Base-by-base conservation (phyloP, 2,797 vertebrate genomes). In the Peromyscus attwateri region DNA sequence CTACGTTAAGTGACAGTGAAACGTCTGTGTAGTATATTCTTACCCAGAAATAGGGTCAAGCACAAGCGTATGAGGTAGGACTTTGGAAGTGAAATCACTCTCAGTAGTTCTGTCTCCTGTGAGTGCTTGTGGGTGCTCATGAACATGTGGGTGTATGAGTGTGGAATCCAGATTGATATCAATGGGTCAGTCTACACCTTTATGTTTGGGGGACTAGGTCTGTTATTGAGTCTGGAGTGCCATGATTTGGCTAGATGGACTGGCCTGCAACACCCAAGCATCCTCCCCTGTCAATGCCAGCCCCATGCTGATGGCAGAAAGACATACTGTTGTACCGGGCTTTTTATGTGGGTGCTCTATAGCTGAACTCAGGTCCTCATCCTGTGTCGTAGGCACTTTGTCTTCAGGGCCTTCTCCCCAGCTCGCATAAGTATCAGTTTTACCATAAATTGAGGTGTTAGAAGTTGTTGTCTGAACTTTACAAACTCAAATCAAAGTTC, bases 321-420 rank as follows among this genome's bases (percentile, higher is more conserved):
- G 16, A 71, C 16, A 1, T 40, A 2, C 2, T 40, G 16, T 6
- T 40, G 1, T 13, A 8, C 4, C 25, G 31, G 25, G 4, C 2
- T 7, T 40, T 73, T 40, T 60, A 40, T 57, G 55, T 3, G 25
- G 8, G 4, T 73, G 14, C 16, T 23, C 25, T 29, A 4, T 17
- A 11, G 4, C 1, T 87, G 34, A 71, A 57, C 34, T 73, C 23
- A 55, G 8, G 8, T 40, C 34, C 16, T 37, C 14, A 73, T 29
- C 25, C 52, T 57, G 7, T 73, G 5, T 29, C 52, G 11, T 9
- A 19, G 1, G 19, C 17, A 43, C 2, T 31, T 37, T 52, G 13
- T 4, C 6, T 31, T 37, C 23, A 49, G 46, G 12, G 37, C 9
- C n/a, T 43, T 57, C 9, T 31, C 14, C 8, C 13, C 7, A n/a